These are phyloP conservation scores for Diacarnus erythraeanus DNA, from an alignment of 37 sponge, comb jelly and placozoan genomes.

Conservation along the genomic window DNA sequence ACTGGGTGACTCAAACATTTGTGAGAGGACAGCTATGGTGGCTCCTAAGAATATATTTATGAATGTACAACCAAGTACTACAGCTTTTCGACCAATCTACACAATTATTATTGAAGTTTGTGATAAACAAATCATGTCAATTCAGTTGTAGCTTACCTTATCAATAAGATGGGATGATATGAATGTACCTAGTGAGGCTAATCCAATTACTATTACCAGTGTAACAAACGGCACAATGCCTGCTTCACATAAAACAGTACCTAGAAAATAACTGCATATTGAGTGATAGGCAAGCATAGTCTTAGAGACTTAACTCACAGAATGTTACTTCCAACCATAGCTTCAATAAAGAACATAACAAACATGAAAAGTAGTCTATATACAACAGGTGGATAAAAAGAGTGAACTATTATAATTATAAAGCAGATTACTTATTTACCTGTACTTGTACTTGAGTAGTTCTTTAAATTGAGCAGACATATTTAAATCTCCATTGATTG, in stretches of 20 bases:
- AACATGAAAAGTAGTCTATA: background rate
- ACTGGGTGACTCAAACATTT: background rate
- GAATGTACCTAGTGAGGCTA: background rate
- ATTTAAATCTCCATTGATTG: too few relatives aligned
- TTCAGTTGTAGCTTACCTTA: background rate
- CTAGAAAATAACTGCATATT: background rate
- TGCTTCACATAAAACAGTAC: background rate
- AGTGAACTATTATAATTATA: too few relatives aligned
- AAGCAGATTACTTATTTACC: background rate
- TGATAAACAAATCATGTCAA: background rate
- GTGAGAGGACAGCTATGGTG: background rate
- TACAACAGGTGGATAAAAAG: background rate
- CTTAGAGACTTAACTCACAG: background rate
- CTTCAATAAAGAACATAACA: background rate
- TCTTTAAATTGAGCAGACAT: background rate
- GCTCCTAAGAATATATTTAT: background rate
- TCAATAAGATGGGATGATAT: background rate
- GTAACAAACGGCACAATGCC: background rate
- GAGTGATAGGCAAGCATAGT: background rate
- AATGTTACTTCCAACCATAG: background rate
- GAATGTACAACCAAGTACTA: background rate
- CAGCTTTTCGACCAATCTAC: background rate
- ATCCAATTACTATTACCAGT: background rate
- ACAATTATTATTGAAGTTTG: background rate
- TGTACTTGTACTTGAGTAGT: background rate